Evolutionary conservation across 2,888 invertebrate species (phyloP).

Genomic region (Lampropteryx suffumata): DNA sequence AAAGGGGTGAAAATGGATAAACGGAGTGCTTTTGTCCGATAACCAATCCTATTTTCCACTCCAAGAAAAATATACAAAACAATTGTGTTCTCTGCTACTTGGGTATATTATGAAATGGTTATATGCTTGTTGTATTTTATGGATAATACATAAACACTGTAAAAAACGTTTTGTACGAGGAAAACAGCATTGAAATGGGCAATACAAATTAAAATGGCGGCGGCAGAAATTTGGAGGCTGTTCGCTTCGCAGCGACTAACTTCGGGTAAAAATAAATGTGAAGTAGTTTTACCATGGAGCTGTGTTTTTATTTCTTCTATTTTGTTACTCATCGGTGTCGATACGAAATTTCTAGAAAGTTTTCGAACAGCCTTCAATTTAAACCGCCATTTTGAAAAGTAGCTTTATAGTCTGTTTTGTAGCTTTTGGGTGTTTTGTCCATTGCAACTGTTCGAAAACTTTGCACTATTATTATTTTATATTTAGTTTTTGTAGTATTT

Average conservation of each 20-base stretch:
- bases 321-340: slow-evolving; percentile 66
- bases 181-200: slow-evolving; percentile 62
- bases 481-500: slow-evolving; percentile 1
- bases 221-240: slow-evolving; percentile 84
- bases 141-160: slow-evolving; percentile 85
- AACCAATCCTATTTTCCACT: not conserved
- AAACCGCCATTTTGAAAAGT: slow-evolving; percentile 73
- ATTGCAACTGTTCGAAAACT: slow-evolving; percentile 84
- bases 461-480: slow-evolving; percentile 59
- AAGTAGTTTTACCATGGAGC: slow-evolving; percentile 61
- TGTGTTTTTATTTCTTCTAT: slow-evolving; percentile 62
- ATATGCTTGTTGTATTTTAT: slow-evolving; percentile 15
- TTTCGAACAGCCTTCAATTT: slow-evolving; percentile 87
- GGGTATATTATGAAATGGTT: not conserved
- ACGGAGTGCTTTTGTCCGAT: not conserved
- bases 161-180: slow-evolving; percentile 75
- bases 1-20: too few species aligned
- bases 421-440: slow-evolving; percentile 65
- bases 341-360: slow-evolving; percentile 74
- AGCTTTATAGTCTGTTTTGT: slow-evolving; percentile 52
- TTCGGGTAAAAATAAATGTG: slow-evolving; percentile 66
- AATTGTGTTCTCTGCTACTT: not conserved
- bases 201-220: slow-evolving; percentile 67
- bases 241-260: slow-evolving; percentile 78
- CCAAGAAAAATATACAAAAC: not conserved